Percentiles rank a stretch among this genome's conserved stretches.
phyloP scores from a whole-genome alignment of 1,140 invertebrate genomes.

The Sycophaga agraensis region DNA sequence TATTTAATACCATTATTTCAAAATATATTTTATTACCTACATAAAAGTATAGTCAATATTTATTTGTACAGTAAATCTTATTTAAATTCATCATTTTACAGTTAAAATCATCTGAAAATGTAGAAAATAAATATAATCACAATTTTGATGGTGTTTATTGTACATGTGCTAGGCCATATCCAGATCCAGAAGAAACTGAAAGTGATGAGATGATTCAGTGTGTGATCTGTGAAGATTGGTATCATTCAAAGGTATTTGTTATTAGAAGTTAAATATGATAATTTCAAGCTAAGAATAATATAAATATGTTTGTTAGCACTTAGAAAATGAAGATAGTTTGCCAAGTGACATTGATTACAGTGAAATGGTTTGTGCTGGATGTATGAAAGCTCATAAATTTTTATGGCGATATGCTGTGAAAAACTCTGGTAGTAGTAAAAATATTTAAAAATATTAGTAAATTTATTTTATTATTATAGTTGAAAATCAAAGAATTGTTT shows the following conservation, averaged over 20 bases:
- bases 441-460: background rate
- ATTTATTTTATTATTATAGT: background rate
- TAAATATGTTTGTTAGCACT: constrained; percentile 61
- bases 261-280: background rate
- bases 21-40: too few species aligned
- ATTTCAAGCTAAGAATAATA: constrained; percentile 15
- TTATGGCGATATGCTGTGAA: constrained; percentile 69
- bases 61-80: too few species aligned
- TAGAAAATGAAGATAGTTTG: constrained; percentile 62
- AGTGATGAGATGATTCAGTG: constrained; percentile 97
- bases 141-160: constrained; percentile 96
- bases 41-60: background rate
- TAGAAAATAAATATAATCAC: constrained; percentile 86
- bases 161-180: constrained; percentile 90
- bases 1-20: background rate
- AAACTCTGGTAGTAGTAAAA: constrained; percentile 44
- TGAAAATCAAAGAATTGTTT: background rate
- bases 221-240: constrained; percentile 97
- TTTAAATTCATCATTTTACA: constrained; percentile 30
- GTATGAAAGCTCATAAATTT: constrained; percentile 75
- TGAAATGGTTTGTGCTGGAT: constrained; percentile 78
- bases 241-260: constrained; percentile 69
- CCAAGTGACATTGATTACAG: constrained; percentile 66
- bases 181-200: constrained; percentile 78
- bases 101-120: constrained; percentile 69